Conservation (phyloP, 2,888 invertebrate species). For the Luffia ferchaultella region DNA sequence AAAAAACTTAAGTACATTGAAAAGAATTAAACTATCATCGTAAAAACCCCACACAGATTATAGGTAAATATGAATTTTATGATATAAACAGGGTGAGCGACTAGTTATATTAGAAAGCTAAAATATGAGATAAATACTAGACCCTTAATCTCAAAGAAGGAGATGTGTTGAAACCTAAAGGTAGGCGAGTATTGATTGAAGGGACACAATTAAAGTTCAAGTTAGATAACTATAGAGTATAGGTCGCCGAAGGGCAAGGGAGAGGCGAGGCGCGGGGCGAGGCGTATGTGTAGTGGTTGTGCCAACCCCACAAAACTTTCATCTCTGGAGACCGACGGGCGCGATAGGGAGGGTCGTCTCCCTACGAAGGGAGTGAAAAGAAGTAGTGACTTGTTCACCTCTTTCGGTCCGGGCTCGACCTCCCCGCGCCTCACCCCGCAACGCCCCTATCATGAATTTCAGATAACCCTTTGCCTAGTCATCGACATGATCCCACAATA, state of each 20-base stretch:
- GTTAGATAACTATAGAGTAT: slow-evolving; percentile 58
- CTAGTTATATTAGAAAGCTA: no score
- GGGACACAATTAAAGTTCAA: slow-evolving; percentile 65
- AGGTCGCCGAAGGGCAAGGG: slow-evolving; percentile 11
- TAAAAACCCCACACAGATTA: no score
- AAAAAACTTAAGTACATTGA: no score
- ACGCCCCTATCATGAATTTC: not conserved
- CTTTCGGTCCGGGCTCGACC: slow-evolving; percentile 42
- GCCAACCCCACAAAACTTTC: slow-evolving; percentile 63
- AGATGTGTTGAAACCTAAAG: slow-evolving; percentile 21
- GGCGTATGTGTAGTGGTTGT: slow-evolving; percentile 38
- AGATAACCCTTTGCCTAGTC: not conserved
- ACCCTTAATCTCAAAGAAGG: slow-evolving; percentile 6
- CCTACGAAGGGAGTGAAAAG: slow-evolving; percentile 60
- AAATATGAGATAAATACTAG: no score
- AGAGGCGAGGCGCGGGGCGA: not conserved
- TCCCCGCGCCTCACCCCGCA: not conserved
- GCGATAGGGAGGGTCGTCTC: slow-evolving; percentile 30
- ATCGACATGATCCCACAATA: no score
- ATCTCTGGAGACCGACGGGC: slow-evolving; percentile 51
- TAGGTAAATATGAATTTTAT: no score
- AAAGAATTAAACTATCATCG: no score
- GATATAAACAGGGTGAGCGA: no score
- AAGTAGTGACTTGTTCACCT: slow-evolving; percentile 65
- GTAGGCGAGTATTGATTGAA: slow-evolving; percentile 58